phyloP scores from a whole-genome alignment of 2,797 vertebrate species.

The Garrulus glandarius region DNA sequence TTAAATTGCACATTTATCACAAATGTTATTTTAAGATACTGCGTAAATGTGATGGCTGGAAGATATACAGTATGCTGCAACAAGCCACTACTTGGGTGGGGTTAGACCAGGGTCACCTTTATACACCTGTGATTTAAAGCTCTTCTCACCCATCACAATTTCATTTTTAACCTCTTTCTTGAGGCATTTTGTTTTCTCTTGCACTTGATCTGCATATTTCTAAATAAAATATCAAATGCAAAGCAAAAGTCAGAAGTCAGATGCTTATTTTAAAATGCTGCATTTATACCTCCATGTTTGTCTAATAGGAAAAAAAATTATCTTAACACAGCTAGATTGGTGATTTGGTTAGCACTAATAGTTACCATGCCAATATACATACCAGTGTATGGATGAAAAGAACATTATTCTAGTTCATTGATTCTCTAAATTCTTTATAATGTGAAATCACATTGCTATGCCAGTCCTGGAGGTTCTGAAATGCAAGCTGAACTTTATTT shows the following conservation, averaged over 20 bases:
- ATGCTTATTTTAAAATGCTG: not conserved
- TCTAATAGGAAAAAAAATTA: slow-evolving; percentile 14
- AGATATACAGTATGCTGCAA: slow-evolving; percentile 79
- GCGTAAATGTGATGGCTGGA: slow-evolving; percentile 82
- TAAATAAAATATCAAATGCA: not conserved
- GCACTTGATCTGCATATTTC: not conserved
- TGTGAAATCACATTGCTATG: slow-evolving; percentile 14
- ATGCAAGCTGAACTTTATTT: slow-evolving; percentile 55
- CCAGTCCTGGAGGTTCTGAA: slow-evolving; percentile 35
- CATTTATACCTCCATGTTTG: not conserved
- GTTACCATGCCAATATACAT: not conserved
- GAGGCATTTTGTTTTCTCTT: not conserved
- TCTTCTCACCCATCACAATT: slow-evolving; percentile 10
- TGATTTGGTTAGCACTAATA: slow-evolving; percentile 29
- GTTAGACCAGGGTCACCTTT: slow-evolving; percentile 80
- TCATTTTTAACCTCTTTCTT: not conserved
- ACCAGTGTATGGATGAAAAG: not conserved
- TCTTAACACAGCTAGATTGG: not conserved
- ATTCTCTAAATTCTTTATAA: slow-evolving; percentile 57
- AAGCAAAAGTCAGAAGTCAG: not conserved
- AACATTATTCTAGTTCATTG: slow-evolving; percentile 13
- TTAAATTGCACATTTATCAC: slow-evolving; percentile 99
- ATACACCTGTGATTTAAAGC: slow-evolving; percentile 79
- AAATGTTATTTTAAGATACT: slow-evolving; percentile 95
- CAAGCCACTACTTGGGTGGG: slow-evolving; percentile 74